These are phyloP conservation scores for Condylostylus longicornis DNA, from an alignment of 1,140 invertebrate genomes.

Conservation along the genomic window DNA sequence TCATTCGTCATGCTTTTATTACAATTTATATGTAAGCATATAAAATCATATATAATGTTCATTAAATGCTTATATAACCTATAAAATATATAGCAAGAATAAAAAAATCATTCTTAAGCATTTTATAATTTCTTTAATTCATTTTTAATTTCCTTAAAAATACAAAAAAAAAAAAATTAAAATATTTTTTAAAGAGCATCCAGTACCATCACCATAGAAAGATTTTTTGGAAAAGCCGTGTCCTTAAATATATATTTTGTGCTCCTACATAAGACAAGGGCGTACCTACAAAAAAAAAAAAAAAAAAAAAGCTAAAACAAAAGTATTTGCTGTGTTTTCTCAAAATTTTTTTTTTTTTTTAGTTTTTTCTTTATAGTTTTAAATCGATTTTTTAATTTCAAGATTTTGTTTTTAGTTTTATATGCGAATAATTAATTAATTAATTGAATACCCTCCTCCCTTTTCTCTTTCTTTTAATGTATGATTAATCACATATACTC, in stretches of 20 bases:
- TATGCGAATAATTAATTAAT: not conserved
- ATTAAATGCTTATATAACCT: too few relatives aligned
- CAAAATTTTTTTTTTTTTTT: conserved; percentile 4
- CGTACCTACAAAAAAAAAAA: not conserved
- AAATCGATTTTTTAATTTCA: too few relatives aligned
- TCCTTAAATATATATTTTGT: conserved; percentile 8
- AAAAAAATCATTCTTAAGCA: too few relatives aligned
- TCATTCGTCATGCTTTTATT: too few relatives aligned
- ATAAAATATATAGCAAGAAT: too few relatives aligned
- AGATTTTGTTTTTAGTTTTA: not conserved
- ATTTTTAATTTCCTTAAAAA: not conserved
- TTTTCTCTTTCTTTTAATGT: too few relatives aligned
- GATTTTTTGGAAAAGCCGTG: conserved; percentile 1
- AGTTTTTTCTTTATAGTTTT: not conserved
- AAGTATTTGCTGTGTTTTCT: conserved; percentile 8
- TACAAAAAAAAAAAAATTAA: not conserved
- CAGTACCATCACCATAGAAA: not conserved
- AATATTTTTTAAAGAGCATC: conserved; percentile 1
- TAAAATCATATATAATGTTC: too few relatives aligned
- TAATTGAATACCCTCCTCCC: too few relatives aligned
- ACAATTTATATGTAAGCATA: too few relatives aligned
- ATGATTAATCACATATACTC: too few relatives aligned
- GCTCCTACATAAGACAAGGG: conserved; percentile 1
- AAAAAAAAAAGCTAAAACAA: conserved; percentile 1
- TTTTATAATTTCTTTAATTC: too few relatives aligned